Evolutionary conservation across 2,113 vertebrate genomes (phyloP).

Genomic region (Oenanthe oenanthe): DNA sequence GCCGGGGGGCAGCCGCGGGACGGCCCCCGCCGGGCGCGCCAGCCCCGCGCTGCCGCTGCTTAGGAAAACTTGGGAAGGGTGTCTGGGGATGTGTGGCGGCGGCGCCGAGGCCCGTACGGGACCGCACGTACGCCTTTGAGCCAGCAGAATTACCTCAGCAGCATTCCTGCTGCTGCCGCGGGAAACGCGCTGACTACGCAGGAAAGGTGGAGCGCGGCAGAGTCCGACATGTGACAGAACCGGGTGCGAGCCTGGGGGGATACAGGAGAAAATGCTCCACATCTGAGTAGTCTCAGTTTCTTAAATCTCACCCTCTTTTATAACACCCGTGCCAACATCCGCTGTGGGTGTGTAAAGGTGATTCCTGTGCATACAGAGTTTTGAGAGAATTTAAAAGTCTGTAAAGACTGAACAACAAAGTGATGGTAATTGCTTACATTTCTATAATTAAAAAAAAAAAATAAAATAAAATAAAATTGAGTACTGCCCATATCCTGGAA

Average conservation of each 20-base stretch:
- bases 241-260: background rate
- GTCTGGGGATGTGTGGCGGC: background rate
- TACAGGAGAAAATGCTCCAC: background rate
- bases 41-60: too few relatives aligned
- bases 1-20: background rate
- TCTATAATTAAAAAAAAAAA: background rate
- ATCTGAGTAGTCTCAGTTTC: background rate
- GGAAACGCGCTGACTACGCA: background rate
- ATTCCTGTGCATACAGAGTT: background rate
- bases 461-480: background rate
- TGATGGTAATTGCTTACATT: background rate
- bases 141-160: background rate
- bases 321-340: background rate
- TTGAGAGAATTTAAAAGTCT: background rate
- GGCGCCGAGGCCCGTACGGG: background rate
- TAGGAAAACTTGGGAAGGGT: background rate
- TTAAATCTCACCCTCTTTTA: background rate
- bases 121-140: background rate
- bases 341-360: background rate
- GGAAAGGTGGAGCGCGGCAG: background rate
- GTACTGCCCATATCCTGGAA: background rate
- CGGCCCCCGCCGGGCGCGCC: background rate
- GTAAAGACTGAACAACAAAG: background rate
- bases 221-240: background rate
- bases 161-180: background rate